phyloP scores from a whole-genome alignment of 2,888 invertebrate species.

The Lysandra bellargus region DNA sequence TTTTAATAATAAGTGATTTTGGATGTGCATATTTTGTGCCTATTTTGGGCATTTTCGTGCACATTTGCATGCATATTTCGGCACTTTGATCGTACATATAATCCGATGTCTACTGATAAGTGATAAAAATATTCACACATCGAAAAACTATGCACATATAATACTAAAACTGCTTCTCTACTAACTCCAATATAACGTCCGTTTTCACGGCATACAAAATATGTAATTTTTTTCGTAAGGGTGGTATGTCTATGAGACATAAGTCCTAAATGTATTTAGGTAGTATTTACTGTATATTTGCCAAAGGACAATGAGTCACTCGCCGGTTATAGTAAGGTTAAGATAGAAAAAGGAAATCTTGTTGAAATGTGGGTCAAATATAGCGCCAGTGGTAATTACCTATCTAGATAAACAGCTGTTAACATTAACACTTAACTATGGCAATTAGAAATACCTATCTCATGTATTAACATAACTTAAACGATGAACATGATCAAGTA shows the following conservation, averaged over 20 bases:
- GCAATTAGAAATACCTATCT: neutral
- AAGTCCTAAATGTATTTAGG: neutral
- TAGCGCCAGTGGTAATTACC: neutral
- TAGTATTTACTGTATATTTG: neutral
- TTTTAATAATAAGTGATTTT: too few relatives aligned
- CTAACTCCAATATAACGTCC: too few relatives aligned
- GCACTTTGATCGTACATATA: too few relatives aligned
- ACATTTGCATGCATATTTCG: too few relatives aligned
- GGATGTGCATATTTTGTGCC: too few relatives aligned
- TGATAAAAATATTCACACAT: too few relatives aligned
- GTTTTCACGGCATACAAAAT: too few relatives aligned
- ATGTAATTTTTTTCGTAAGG: too few relatives aligned
- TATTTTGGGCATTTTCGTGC: too few relatives aligned
- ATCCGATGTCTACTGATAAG: too few relatives aligned
- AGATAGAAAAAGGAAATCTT: slow-evolving; percentile 18
- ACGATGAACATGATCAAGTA: neutral
- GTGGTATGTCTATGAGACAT: neutral
- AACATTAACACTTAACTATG: slow-evolving; percentile 22
- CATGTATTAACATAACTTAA: neutral
- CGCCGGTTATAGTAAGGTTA: slow-evolving; percentile 19
- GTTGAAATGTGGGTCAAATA: slow-evolving; percentile 17
- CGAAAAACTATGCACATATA: too few relatives aligned
- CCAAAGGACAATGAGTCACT: slow-evolving; percentile 10
- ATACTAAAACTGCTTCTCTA: too few relatives aligned
- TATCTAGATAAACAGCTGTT: slow-evolving; percentile 10